Percentiles rank a stretch among this genome's conserved stretches.
Evolutionary conservation across 2,797 vertebrate genomes (phyloP).

Genomic region (Melanotaenia pygmaea): DNA sequence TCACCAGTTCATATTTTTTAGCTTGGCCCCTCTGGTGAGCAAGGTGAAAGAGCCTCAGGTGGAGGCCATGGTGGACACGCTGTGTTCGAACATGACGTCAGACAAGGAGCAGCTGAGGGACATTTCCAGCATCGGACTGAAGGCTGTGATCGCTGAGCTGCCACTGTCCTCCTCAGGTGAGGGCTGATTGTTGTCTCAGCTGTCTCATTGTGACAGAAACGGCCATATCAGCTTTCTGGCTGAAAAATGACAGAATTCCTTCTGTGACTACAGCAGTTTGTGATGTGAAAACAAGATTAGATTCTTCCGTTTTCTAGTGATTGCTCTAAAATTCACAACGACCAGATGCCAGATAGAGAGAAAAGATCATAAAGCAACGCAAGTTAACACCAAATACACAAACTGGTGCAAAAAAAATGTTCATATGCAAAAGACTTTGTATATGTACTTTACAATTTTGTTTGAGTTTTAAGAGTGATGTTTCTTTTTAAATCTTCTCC

Average conservation of each 20-base stretch:
- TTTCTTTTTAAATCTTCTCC: neutral
- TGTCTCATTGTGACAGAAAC: neutral
- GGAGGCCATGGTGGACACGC: conserved; percentile 92
- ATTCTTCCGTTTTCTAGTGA: neutral
- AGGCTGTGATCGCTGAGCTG: conserved; percentile 92
- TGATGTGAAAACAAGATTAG: neutral
- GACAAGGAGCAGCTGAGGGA: conserved; percentile 95
- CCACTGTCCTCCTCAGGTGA: conserved; percentile 90
- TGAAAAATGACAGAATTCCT: neutral
- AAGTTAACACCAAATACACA: neutral
- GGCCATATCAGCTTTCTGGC: neutral
- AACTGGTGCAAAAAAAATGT: neutral
- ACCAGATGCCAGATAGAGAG: too few relatives aligned
- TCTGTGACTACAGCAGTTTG: neutral
- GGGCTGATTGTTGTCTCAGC: neutral
- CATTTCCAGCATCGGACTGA: conserved; percentile 95
- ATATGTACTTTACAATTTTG: neutral
- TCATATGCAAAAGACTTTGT: neutral
- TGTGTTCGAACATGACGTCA: conserved; percentile 93
- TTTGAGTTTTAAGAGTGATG: neutral
- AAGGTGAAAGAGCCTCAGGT: conserved; percentile 98
- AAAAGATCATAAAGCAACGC: too few relatives aligned
- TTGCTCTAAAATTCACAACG: neutral
- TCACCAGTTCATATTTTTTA: conserved; percentile 53
- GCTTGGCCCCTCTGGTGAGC: conserved; percentile 92